Percentiles rank a stretch among this genome's conserved stretches.
Evolutionary conservation across 2,797 vertebrate species (phyloP).

Genomic region (Clangula hyemalis): DNA sequence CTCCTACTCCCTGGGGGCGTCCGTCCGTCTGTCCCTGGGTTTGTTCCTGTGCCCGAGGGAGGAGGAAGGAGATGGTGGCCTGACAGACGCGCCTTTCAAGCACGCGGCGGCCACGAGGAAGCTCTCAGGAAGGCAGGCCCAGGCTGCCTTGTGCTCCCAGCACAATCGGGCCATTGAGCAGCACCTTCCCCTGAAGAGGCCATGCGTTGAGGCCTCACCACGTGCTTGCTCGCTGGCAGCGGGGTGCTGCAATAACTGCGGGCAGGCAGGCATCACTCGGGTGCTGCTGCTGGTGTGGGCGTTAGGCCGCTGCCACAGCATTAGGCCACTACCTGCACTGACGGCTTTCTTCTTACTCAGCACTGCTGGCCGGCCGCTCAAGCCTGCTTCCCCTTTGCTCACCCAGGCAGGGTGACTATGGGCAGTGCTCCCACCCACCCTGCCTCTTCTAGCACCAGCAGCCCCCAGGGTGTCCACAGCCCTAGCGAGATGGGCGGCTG

Average conservation of each 20-base stretch:
- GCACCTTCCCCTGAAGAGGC: not conserved
- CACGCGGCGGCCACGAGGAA: not conserved
- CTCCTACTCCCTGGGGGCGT: not conserved
- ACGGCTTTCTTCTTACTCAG: not conserved
- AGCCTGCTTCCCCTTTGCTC: not conserved
- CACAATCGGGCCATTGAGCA: constrained; percentile 27
- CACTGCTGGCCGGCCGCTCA: not conserved
- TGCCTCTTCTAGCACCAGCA: not conserved
- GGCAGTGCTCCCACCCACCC: too few species aligned
- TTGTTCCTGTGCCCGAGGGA: rapidly evolving
- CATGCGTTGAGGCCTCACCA: not conserved
- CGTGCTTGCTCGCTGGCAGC: not conserved
- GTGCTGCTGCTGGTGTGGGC: not conserved
- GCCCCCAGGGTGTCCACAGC: rapidly evolving
- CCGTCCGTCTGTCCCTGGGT: rapidly evolving
- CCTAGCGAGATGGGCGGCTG: not conserved
- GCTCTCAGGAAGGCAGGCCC: constrained; percentile 28
- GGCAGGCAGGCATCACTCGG: constrained; percentile 4
- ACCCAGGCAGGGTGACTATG: not conserved
- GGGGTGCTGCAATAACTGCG: not conserved
- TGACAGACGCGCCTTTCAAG: not conserved
- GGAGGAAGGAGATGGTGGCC: not conserved
- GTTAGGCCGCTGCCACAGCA: not conserved
- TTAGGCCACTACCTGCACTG: not conserved
- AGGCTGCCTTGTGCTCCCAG: constrained; percentile 16